Percentiles rank a stretch among this genome's conserved stretches.
These are phyloP conservation scores for Eufriesea mexicana DNA, from an alignment of 1,140 invertebrate genomes.

Conservation along the genomic window DNA sequence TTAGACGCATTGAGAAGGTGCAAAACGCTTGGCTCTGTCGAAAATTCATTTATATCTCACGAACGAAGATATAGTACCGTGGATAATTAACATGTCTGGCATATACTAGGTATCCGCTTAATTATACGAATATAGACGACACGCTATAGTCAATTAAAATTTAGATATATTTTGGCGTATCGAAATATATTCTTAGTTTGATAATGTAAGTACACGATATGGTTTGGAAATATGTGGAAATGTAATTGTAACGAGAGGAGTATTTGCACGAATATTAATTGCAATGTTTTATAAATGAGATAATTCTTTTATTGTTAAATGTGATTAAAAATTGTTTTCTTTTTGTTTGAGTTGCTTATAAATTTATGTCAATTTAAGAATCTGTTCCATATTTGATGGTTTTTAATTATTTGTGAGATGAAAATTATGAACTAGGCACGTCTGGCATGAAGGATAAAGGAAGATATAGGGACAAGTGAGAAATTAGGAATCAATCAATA, in stretches of 20 bases:
- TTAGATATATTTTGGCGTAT: neutral
- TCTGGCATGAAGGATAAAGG: neutral
- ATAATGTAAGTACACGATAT: neutral
- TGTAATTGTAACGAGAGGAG: too few relatives aligned
- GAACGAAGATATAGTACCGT: too few relatives aligned
- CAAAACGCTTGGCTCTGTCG: too few relatives aligned
- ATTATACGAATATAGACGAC: too few relatives aligned
- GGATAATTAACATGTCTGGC: too few relatives aligned
- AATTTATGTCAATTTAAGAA: neutral
- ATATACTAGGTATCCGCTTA: too few relatives aligned
- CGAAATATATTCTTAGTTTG: neutral
- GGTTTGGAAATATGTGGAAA: too few relatives aligned
- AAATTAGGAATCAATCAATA: neutral
- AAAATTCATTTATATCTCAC: neutral
- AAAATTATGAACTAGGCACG: neutral
- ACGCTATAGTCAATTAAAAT: neutral
- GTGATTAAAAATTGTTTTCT: too few relatives aligned
- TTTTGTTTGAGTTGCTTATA: neutral
- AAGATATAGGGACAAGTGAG: neutral
- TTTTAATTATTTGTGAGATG: neutral
- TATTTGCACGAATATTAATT: too few relatives aligned
- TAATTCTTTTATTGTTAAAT: too few relatives aligned
- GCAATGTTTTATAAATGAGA: too few relatives aligned
- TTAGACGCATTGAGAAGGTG: too few relatives aligned
- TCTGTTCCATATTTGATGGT: neutral